These are phyloP conservation scores for Nemurella pictetii DNA, from an alignment of 2,888 invertebrate species.

Conservation along the genomic window DNA sequence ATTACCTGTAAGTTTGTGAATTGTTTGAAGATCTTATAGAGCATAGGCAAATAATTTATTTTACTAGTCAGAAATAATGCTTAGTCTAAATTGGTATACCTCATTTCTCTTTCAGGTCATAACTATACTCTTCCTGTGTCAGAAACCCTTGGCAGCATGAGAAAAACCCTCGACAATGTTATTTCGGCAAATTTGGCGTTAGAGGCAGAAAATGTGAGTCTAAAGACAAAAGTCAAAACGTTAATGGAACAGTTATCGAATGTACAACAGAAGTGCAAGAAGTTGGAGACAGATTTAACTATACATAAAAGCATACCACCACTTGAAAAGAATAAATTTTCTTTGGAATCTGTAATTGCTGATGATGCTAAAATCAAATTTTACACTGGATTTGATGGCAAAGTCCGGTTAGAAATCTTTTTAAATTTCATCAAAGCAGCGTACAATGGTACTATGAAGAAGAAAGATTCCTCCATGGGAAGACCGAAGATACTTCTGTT, in stretches of 20 bases:
- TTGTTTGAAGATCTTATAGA: no score
- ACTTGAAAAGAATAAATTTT: neutral
- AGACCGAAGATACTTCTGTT: neutral
- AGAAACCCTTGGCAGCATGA: neutral
- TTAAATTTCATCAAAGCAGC: neutral
- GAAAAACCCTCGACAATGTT: neutral
- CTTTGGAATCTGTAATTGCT: neutral
- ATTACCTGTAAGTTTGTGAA: neutral
- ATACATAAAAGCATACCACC: neutral
- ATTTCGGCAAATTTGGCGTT: neutral
- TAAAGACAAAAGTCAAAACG: neutral
- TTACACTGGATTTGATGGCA: constrained; percentile 14
- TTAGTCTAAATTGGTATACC: neutral
- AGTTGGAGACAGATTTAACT: neutral
- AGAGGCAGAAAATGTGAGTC: neutral
- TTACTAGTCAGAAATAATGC: neutral
- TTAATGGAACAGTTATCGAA: neutral
- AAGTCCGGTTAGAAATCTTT: neutral
- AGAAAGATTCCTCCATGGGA: neutral
- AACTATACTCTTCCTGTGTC: neutral
- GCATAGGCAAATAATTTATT: no score
- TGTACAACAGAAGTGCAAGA: neutral
- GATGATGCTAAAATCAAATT: constrained; percentile 1
- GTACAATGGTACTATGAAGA: neutral
- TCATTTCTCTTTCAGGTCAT: neutral